Conservation (phyloP, 2,113 vertebrate species). For the Macroglossus sobrinus region DNA sequence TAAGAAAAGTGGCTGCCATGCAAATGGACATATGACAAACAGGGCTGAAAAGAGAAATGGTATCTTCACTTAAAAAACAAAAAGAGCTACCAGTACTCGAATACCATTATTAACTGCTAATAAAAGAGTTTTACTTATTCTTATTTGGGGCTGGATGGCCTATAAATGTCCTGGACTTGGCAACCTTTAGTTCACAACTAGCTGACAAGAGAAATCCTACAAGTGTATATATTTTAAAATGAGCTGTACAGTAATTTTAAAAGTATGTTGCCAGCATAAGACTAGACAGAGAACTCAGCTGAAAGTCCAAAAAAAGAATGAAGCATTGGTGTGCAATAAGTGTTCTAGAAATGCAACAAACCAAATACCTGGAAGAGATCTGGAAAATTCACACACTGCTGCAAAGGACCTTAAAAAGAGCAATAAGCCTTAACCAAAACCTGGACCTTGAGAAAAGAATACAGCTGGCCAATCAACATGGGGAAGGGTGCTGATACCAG, state of each 20-base stretch:
- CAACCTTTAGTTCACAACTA: not conserved
- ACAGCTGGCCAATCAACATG: not conserved
- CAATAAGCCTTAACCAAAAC: not conserved
- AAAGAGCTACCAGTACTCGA: not conserved
- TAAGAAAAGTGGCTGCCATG: not conserved
- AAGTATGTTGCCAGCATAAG: not conserved
- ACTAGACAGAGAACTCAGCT: not conserved
- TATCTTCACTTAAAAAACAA: not conserved
- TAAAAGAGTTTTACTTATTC: not conserved
- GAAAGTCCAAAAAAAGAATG: not conserved
- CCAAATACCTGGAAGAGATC: not conserved
- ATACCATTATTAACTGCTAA: not conserved
- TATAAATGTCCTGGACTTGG: not conserved
- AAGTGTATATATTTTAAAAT: not conserved
- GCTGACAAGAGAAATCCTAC: not conserved
- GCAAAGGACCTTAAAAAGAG: not conserved
- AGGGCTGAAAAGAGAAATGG: not conserved
- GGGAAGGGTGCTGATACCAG: not conserved
- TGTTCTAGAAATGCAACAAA: not conserved
- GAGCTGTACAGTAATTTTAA: not conserved
- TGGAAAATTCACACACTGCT: not conserved
- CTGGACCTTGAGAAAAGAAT: not conserved
- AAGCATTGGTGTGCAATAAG: not conserved
- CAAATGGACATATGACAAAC: not conserved
- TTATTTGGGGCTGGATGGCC: too few species aligned